These are phyloP conservation scores for Coregonus suidteri DNA, from an alignment of 2,797 vertebrate species.

Conservation along the genomic window DNA sequence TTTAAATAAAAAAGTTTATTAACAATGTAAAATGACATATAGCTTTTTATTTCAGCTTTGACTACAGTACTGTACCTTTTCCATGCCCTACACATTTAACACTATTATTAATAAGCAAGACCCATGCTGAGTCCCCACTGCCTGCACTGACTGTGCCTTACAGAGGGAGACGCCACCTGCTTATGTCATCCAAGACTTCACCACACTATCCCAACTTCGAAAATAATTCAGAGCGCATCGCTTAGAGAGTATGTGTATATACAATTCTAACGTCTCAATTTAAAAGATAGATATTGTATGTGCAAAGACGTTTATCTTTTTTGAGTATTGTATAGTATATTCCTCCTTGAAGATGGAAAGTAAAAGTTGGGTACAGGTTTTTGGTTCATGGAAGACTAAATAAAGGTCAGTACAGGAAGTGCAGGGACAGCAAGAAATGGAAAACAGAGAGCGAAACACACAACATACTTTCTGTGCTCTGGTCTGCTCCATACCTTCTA, in stretches of 20 bases:
- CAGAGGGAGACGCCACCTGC: constrained; percentile 44
- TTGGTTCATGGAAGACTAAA: constrained; percentile 85
- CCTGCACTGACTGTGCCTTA: constrained; percentile 52
- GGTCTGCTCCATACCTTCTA: constrained; percentile 39
- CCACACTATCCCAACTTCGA: constrained; percentile 70
- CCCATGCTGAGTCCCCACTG: constrained; percentile 76
- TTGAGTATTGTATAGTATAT: constrained; percentile 72
- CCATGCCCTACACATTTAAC: constrained; percentile 85
- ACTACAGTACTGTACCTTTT: constrained; percentile 81
- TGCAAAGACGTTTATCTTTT: constrained; percentile 72
- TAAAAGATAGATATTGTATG: constrained; percentile 72
- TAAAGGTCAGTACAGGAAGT: constrained; percentile 68
- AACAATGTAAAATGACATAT: constrained; percentile 83
- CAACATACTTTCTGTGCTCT: constrained; percentile 4
- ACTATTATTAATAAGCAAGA: constrained; percentile 80
- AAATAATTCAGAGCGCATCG: constrained; percentile 73
- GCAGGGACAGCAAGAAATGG: constrained; percentile 63
- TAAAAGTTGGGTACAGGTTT: constrained; percentile 72
- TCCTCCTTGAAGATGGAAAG: constrained; percentile 73
- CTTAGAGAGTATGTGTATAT: constrained; percentile 73
- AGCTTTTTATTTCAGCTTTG: constrained; percentile 73
- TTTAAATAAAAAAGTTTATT: constrained; percentile 83
- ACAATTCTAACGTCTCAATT: constrained; percentile 72
- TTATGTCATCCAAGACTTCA: constrained; percentile 59
- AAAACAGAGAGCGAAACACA: constrained; percentile 59